Conservation (phyloP, 2,113 vertebrate species). For the Sebastes fasciatus region DNA sequence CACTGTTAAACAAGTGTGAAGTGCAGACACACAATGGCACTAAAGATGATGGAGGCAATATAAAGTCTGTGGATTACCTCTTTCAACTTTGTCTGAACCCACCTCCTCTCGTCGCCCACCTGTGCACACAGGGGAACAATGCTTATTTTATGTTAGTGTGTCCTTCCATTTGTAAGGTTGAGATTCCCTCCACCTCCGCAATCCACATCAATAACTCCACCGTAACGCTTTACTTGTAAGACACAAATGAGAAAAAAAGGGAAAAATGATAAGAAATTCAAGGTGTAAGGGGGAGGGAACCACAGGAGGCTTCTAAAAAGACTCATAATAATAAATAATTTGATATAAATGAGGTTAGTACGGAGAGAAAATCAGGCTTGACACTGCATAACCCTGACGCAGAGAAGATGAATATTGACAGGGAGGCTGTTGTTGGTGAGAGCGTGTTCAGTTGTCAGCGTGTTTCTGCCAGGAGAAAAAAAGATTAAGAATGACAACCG, state of each 20-base stretch:
- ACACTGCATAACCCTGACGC: not conserved
- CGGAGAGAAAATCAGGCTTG: not conserved
- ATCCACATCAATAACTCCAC: conserved; percentile 3
- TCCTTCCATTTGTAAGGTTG: conserved; percentile 30
- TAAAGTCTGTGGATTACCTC: conserved; percentile 17
- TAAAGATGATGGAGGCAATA: conserved; percentile 16
- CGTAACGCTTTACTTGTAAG: not conserved
- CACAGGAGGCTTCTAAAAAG: not conserved
- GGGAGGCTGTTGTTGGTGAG: not conserved
- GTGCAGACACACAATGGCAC: not conserved
- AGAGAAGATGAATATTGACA: not conserved
- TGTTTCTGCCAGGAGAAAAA: conserved; percentile 1
- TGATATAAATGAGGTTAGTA: conserved; percentile 9
- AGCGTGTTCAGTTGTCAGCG: not conserved
- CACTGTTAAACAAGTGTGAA: conserved; percentile 17
- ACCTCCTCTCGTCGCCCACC: conserved; percentile 38
- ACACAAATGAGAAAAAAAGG: not conserved
- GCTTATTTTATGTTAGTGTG: not conserved
- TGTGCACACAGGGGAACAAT: conserved; percentile 21
- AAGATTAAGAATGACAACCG: conserved; percentile 2
- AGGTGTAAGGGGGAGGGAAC: not conserved
- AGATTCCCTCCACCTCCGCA: conserved; percentile 30
- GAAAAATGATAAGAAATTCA: not conserved
- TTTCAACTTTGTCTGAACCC: conserved; percentile 52
- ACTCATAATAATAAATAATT: conserved; percentile 11